A percentile compares a stretch with the other conserved stretches of the same genome.
These are phyloP conservation scores for Vidua chalybeata DNA, from an alignment of 2,113 vertebrate species.

Conservation along the genomic window DNA sequence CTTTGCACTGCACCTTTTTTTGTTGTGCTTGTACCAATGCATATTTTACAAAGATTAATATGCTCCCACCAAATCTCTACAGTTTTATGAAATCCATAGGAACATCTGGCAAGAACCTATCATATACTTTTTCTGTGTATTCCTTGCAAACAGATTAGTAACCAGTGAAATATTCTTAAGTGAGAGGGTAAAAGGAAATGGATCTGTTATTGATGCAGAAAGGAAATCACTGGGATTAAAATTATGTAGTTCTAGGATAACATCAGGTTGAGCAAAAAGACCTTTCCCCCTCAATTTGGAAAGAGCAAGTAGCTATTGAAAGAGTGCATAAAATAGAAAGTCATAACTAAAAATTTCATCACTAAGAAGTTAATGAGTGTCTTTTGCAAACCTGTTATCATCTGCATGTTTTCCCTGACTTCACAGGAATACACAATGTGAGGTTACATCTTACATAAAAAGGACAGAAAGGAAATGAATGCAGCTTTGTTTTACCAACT, in stretches of 20 bases:
- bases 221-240: not conserved
- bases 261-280: not conserved
- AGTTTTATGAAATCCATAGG: not conserved
- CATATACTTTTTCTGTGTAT: not conserved
- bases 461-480: not conserved
- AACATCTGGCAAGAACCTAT: not conserved
- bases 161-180: not conserved
- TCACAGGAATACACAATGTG: not conserved
- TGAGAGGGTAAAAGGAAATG: not conserved
- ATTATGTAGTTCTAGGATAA: not conserved
- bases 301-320: not conserved
- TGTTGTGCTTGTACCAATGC: slow-evolving; percentile 7
- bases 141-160: slow-evolving; percentile 10
- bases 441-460: not conserved
- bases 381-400: not conserved
- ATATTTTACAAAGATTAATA: slow-evolving; percentile 48
- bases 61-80: not conserved
- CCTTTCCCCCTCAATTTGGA: not conserved
- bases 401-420: not conserved
- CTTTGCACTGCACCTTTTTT: slow-evolving; percentile 22
- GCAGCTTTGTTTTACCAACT: not conserved
- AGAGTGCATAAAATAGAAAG: not conserved
- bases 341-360: not conserved
- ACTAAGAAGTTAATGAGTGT: not conserved
- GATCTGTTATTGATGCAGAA: not conserved